Evolutionary conservation across 2,888 invertebrate genomes (phyloP), one percentile per base, ranked within the genome.

Genomic region (Drosophila merina): DNA sequence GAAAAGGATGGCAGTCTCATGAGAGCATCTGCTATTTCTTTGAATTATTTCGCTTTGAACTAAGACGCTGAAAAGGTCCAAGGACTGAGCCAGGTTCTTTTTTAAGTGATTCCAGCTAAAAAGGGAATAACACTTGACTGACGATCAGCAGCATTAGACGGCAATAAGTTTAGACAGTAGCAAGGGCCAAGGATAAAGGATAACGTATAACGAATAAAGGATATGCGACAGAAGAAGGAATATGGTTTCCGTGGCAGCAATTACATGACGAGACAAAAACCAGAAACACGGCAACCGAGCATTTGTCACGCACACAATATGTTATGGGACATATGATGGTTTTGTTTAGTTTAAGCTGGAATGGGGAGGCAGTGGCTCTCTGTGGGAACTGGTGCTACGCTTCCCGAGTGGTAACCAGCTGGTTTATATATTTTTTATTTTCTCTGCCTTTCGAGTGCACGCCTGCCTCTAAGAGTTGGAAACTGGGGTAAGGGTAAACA

Each of bases 291-390:
- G 74, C 68, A 77, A 68, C 67, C 59, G 44, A 64, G 86, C 76
- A 87, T 88, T 88, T 88, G 88, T 86, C 89, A 89, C 77, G 84
- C 88, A 86, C 76, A 75, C 60, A 52, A 42, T 42, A 42, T 42
- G 44, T 20, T 25, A 44, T 10, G 10, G 25, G 44, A 44, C 25
- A 44, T 44, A 1, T 44, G 44, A 44, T 10, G 54, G 40, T 44
- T 28, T 26, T 31, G 6, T 20, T 20, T 12, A 14, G 40, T 20
- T 20, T 5, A 9, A 20, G 14, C 7, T 20, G 12, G 51, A n/a
- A n/a, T 9, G 31, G 20, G 30, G 52, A 5, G 51, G 38, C 33
- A 33, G 10, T 33, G 33, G n/a, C 36, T 36, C 36, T 5, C 3
- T 6, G 42, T 28, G 57, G 57, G 6, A 57, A 36, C 36, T 36